Base-by-base conservation (phyloP, 2,113 vertebrate genomes). In the Colinus virginianus region DNA sequence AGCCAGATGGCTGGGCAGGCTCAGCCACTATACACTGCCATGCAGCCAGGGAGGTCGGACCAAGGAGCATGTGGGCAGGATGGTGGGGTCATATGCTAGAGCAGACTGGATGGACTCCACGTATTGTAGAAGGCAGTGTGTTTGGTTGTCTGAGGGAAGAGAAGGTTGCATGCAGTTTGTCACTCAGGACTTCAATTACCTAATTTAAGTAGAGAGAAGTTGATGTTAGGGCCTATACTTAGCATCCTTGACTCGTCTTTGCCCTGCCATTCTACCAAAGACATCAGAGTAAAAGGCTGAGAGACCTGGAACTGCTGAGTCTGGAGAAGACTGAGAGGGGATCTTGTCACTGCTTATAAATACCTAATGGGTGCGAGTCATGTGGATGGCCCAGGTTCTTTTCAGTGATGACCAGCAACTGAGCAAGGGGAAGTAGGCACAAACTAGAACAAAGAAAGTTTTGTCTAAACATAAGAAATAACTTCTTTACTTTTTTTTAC, bases 1-100 rank as follows among this genome's bases (percentile, higher is more conserved):
- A 91, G 91, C 53, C 15, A 97, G 83, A 69, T 88, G 85, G 74
- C 76, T 94, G 92, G 78, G 79, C 92, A 95, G 89, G 51, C 94
- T 91, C 67, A 81, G 48, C 84, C 69, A 59, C 62, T 83, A 1
- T 71, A 87, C 3, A 4, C 78, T 96, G 93, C 72, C 94, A 68
- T 90, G 92, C 90, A 80, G 82, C 69, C 66, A 64, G 84, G 89
- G 92, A 96, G 94, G 74, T 94, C 76, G 56, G 68, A 79, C 42
- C 85, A 68, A 61, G 85, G 78, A 9, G 0, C 66, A 66, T n/a
- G 75, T 56, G 83, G 75, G 32, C 61, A 78, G 82, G 45, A 92
- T 63, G 49, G 63, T 40, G 62, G 45, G n/a, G 40, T 43, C 64
- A 9, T 77, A 71, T 79, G 81, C 49, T 36, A 3, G 53, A 67